These are phyloP conservation scores for Lymantria dispar DNA, from an alignment of 2,888 invertebrate genomes.

Conservation along the genomic window DNA sequence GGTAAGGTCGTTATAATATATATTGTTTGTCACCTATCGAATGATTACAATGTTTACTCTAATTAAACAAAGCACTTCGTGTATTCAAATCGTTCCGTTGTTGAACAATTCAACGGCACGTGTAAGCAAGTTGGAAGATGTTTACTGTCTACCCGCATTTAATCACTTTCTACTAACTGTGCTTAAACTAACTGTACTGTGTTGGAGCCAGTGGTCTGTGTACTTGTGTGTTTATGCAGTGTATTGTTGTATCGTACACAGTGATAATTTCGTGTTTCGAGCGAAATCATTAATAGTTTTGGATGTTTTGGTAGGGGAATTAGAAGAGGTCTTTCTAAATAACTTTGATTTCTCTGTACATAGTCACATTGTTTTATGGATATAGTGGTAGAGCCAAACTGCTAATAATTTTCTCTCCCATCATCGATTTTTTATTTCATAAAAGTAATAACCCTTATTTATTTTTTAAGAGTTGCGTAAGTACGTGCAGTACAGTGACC, in stretches of 20 bases:
- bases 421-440: too few relatives aligned
- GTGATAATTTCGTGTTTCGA: conserved; percentile 6
- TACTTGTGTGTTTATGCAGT: conserved; percentile 10
- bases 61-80: background rate
- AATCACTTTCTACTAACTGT: conserved; percentile 35
- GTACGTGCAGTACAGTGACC: too few relatives aligned
- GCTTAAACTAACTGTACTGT: conserved; percentile 7
- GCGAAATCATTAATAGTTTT: conserved; percentile 3
- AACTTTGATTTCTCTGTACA: too few relatives aligned
- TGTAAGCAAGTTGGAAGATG: conserved; percentile 40
- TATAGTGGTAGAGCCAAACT: too few relatives aligned
- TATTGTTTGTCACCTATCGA: too few relatives aligned
- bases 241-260: conserved; percentile 21
- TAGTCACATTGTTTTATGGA: too few relatives aligned
- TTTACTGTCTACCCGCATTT: conserved; percentile 49
- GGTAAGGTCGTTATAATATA: too few relatives aligned
- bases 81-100: background rate
- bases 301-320: background rate
- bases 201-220: conserved; percentile 12
- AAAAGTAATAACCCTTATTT: too few relatives aligned
- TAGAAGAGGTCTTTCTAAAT: too few relatives aligned
- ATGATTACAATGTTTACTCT: background rate
- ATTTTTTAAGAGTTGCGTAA: too few relatives aligned
- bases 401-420: too few relatives aligned
- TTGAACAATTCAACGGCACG: conserved; percentile 10